Percentiles rank a stretch among this genome's conserved stretches.
These are phyloP conservation scores for Microhierax caerulescens DNA, from an alignment of 2,797 vertebrate species.

Conservation along the genomic window DNA sequence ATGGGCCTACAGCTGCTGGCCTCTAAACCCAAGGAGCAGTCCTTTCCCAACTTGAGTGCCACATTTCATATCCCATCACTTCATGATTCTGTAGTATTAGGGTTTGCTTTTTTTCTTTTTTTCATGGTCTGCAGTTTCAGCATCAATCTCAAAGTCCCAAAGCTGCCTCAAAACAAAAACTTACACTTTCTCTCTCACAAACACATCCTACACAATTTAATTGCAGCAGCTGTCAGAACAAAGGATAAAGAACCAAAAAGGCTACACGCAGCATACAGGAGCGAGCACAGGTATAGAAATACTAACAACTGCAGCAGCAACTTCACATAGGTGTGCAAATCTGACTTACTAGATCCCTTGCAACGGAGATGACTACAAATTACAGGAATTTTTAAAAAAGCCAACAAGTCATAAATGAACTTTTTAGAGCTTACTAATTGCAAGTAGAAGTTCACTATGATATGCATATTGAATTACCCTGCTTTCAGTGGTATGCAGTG, in stretches of 20 bases:
- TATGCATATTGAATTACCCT: background rate
- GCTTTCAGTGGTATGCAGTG: background rate
- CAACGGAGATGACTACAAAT: background rate
- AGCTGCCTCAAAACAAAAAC: constrained; percentile 21
- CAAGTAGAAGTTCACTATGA: background rate
- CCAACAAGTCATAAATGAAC: background rate
- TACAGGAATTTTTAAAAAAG: background rate
- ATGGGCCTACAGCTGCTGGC: background rate
- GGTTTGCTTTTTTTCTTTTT: background rate
- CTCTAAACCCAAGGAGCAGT: background rate
- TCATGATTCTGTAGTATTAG: background rate
- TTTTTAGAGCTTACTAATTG: background rate
- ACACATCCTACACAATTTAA: background rate
- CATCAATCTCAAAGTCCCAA: background rate
- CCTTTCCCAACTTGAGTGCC: background rate
- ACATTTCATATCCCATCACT: constrained; percentile 32
- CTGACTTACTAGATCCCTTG: background rate
- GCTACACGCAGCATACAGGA: background rate
- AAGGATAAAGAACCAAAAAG: background rate
- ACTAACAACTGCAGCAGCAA: background rate
- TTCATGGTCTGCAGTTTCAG: background rate
- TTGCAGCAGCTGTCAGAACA: background rate
- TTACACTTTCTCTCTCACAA: constrained; percentile 7
- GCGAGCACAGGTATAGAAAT: background rate
- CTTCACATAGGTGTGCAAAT: background rate